Evolutionary conservation across 2,888 invertebrate genomes (phyloP), one percentile per base, ranked within the genome.

Genomic region (Hemithea aestivaria): DNA sequence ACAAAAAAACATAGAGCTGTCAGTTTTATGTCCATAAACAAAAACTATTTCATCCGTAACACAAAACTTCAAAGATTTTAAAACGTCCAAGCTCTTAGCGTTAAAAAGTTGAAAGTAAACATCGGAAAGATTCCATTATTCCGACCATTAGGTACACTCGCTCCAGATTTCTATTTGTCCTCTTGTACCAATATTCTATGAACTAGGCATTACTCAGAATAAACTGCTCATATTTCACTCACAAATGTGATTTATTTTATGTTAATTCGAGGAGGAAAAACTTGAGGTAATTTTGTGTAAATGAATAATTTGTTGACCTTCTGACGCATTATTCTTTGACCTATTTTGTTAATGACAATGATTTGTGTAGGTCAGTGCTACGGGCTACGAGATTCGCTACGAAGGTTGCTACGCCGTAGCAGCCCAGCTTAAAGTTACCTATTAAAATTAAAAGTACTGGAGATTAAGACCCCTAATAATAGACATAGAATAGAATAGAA

Each of bases 101-200:
- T n/a, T 11, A 21, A 25, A 37, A 27, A 30, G 26, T 27, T 35
- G 22, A 34, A 37, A 12, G 21, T 35, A 45, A 45, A 40, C 27
- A 45, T 16, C 9, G 24, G 23, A 16, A 16, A 16, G 16, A 33
- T 29, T 25, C 28, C 16, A 27, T 32, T 27, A 27, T 32, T 27
- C 35, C 24, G 22, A 37, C 42, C 40, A 48, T 40, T 43, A 40
- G 7, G 21, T 20, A 35, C 9, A 20, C 7, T 6, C 6, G 25
- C 21, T 22, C 6, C 10, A 24, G 26, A 8, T 25, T 10, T 22
- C 10, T 45, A 37, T 45, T 48, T 42, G 41, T 34, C 24, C 31
- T 35, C 10, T 20, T 29, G 28, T 35, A 22, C 31, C 40, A 47
- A 37, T 40, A 35, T 35, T 40, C 36, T 36, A 7, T 35, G 24